These are phyloP conservation scores for Phaethon lepturus DNA, from an alignment of 2,113 vertebrate species.

Conservation along the genomic window DNA sequence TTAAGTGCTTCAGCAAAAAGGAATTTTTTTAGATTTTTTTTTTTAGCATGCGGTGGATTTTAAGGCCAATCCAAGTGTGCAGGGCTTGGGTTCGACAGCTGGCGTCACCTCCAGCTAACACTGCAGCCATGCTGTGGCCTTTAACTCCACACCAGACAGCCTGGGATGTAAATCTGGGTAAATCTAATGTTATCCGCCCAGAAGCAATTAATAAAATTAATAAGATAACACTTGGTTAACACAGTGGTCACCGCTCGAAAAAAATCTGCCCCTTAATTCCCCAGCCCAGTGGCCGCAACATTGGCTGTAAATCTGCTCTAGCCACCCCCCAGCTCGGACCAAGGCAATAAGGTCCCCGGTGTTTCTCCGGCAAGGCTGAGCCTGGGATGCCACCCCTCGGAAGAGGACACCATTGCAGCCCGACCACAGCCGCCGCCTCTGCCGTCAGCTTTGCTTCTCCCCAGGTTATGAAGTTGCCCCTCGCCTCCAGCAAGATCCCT, in stretches of 20 bases:
- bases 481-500: background rate
- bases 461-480: background rate
- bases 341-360: background rate
- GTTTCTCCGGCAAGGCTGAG: background rate
- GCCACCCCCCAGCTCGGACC: background rate
- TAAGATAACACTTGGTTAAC: background rate
- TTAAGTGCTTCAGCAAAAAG: background rate
- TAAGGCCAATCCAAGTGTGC: background rate
- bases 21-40: background rate
- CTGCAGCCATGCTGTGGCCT: background rate
- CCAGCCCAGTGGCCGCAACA: background rate
- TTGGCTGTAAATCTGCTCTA: accelerated
- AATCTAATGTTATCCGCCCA: accelerated
- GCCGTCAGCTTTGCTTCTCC: background rate
- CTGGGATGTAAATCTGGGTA: background rate
- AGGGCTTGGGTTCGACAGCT: accelerated
- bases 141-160: background rate
- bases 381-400: conserved; percentile 45
- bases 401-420: conserved; percentile 3
- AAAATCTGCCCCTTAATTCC: background rate
- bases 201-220: background rate
- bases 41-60: background rate
- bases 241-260: background rate
- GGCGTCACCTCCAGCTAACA: background rate
- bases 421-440: background rate